Percentiles rank a stretch among this genome's conserved stretches.
Evolutionary conservation across 1,140 invertebrate species (phyloP).

Genomic region (Anoplolepis gracilipes): DNA sequence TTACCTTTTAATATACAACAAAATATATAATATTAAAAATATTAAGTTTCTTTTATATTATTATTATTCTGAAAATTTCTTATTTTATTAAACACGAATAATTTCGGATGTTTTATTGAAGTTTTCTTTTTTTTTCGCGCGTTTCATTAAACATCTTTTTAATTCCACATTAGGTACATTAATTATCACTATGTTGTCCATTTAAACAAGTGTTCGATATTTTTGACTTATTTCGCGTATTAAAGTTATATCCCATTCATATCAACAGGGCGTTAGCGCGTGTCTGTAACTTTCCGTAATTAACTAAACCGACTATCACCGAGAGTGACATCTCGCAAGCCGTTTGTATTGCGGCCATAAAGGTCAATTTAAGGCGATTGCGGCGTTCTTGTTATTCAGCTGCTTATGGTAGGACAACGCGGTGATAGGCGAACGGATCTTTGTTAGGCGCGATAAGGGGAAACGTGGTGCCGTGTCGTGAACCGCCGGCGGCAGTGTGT

Average conservation of each 20-base stretch:
- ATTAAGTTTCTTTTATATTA: neutral
- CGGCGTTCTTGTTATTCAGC: conserved; percentile 22
- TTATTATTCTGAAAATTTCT: neutral
- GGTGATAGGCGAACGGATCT: conserved; percentile 14
- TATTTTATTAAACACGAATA: neutral
- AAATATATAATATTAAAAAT: neutral
- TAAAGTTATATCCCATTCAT: neutral
- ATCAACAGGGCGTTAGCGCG: neutral
- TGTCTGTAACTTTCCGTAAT: conserved; percentile 21
- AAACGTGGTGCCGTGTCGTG: neutral
- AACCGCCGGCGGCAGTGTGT: neutral
- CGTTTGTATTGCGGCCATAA: conserved; percentile 14
- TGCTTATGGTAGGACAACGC: neutral
- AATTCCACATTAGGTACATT: neutral
- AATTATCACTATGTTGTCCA: neutral
- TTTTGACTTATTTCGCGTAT: neutral
- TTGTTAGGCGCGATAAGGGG: conserved; percentile 34
- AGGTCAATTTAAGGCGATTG: conserved; percentile 27
- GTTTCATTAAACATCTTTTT: neutral
- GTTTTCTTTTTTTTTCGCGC: neutral
- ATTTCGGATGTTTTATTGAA: neutral
- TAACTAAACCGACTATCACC: neutral
- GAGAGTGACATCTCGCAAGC: neutral
- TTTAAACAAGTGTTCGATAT: neutral
- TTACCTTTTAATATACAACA: neutral